Evolutionary conservation across 2,113 vertebrate genomes (phyloP).

Genomic region (Hucho hucho): DNA sequence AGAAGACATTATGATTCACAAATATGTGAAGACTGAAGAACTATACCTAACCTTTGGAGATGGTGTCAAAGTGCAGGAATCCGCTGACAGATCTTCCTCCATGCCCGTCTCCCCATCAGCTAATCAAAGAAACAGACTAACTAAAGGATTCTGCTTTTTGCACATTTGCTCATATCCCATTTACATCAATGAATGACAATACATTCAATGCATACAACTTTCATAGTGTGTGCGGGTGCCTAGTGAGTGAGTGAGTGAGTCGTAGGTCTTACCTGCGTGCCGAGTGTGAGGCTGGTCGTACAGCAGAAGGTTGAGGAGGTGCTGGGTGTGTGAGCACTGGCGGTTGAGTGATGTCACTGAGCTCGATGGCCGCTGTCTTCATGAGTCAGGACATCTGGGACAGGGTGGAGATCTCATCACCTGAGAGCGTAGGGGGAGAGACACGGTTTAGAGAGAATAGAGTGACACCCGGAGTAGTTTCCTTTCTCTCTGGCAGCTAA

Average conservation of each 20-base stretch:
- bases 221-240: too few relatives aligned
- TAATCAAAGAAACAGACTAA: slow-evolving; percentile 37
- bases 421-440: slow-evolving; percentile 54
- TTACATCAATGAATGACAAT: not conserved
- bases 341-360: slow-evolving; percentile 94
- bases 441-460: slow-evolving; percentile 59
- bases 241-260: not conserved
- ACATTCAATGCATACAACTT: too few relatives aligned
- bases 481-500: too few relatives aligned
- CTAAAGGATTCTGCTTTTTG: not conserved
- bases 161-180: not conserved
- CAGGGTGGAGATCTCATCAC: slow-evolving; percentile 87
- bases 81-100: slow-evolving; percentile 90
- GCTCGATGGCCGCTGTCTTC: slow-evolving; percentile 94
- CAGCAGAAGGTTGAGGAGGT: slow-evolving; percentile 86
- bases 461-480: too few relatives aligned
- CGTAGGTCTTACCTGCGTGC: not conserved
- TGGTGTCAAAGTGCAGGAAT: slow-evolving; percentile 91
- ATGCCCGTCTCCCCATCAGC: slow-evolving; percentile 87
- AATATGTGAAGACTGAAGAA: too few relatives aligned
- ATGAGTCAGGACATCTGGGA: slow-evolving; percentile 98
- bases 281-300: slow-evolving; percentile 84
- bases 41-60: slow-evolving; percentile 84
- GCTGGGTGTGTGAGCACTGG: slow-evolving; percentile 90
- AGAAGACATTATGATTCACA: too few relatives aligned